Evolutionary conservation across 2,797 vertebrate genomes (phyloP), one percentile per base, ranked within the genome.

Genomic region (Poecile montanus): DNA sequence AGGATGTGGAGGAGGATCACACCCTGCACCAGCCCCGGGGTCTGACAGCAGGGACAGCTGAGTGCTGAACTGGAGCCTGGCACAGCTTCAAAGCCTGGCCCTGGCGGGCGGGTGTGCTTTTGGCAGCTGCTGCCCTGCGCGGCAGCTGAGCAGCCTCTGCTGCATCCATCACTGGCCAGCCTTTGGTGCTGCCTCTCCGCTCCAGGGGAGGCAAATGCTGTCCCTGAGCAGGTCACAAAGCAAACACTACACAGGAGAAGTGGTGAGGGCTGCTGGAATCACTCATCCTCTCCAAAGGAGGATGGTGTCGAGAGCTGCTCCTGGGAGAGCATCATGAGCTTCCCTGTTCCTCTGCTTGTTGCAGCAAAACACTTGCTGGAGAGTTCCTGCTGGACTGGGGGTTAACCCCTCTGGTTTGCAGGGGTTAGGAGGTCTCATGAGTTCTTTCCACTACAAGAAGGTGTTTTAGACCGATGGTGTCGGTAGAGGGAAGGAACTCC

Each of bases 11-110:
- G 75, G 63, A 80, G 47, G 70, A 51, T 92, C 34, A 16, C 50
- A 47, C 30, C 47, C 73, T 30, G 32, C 27, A 13, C 26, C 0
- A 4, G 56, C 81, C 5, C 0, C 1, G 6, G 61, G 74, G 29
- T 79, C 78, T 18, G 91, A 62, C 71, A 82, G 15, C 30, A 32
- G 0, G 5, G 84, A 79, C 92, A 95, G 89, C 93, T 95, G 95
- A 91, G 70, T 30, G 60, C 66, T 77, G 90, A 88, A 61, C 63
- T 42, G 74, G 80, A 88, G 45, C 47, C 68, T 88, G 93, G 91
- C 75, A 17, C 3, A 6, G 50, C 85, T 92, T 95, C 87, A 91
- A 89, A 93, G 75, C 48, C 3, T 34, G 0, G 1, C 53, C 85
- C 81, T 87, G 81, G 81, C 75, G 9, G 45, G 56, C 19, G 4